A percentile compares a stretch with the other conserved stretches of the same genome.
Conservation (phyloP, 2,797 vertebrate species). For the Tapera naevia region DNA sequence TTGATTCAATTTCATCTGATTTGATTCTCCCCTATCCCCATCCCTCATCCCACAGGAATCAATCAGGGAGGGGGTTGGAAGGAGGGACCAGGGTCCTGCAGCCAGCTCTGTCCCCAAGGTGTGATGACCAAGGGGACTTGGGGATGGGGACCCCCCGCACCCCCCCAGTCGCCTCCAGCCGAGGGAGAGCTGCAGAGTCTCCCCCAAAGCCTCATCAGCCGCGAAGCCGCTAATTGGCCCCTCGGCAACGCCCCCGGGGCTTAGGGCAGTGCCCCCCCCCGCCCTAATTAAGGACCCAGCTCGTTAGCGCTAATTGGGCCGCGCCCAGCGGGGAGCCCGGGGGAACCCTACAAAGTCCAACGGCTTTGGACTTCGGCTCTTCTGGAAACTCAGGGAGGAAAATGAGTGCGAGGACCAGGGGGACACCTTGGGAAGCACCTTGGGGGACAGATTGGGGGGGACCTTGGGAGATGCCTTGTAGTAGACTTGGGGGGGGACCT, state of each 20-base stretch:
- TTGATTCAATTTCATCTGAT: too few species aligned
- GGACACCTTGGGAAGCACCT: too few species aligned
- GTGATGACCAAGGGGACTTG: rapidly evolving
- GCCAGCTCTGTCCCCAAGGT: rapidly evolving
- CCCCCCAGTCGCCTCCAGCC: not conserved
- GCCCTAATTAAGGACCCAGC: too few species aligned
- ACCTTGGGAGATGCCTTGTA: too few species aligned
- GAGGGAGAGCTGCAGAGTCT: not conserved
- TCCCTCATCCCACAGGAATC: too few species aligned
- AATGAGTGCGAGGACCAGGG: rapidly evolving
- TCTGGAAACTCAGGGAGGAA: not conserved
- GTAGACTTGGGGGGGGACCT: too few species aligned
- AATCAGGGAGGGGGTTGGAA: too few species aligned
- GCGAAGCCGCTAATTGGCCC: not conserved
- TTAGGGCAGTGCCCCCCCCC: too few species aligned
- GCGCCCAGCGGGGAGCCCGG: not conserved
- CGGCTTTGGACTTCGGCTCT: not conserved
- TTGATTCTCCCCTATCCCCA: too few species aligned
- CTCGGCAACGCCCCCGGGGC: not conserved
- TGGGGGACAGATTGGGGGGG: rapidly evolving
- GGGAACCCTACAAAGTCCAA: not conserved
- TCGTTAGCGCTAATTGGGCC: conserved; percentile 46
- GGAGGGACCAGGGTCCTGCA: too few species aligned
- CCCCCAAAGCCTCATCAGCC: rapidly evolving
- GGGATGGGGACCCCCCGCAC: not conserved